Evolutionary conservation across 2,888 invertebrate genomes (phyloP), one percentile per base, ranked within the genome.

Genomic region (Branchipolynoe longqiensis): DNA sequence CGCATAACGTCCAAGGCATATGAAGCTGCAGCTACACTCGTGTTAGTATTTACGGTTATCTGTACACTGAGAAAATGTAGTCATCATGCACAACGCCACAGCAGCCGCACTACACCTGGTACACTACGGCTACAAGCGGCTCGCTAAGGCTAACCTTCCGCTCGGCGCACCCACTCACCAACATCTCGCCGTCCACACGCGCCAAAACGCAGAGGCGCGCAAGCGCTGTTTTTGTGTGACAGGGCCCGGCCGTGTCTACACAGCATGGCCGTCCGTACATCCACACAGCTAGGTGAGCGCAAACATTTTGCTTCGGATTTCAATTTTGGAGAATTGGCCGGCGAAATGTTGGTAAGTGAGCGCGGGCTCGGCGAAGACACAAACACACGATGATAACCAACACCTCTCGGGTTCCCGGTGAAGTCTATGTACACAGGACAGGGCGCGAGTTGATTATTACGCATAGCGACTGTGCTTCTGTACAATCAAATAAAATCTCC

Each of bases 371-470:
- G 78, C 28, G 78, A 54, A 78, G 78, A 48, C 78, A 78, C 78
- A 78, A 54, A 54, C 48, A 78, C 54, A 78, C 54, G 48, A 78
- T 78, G 58, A 82, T 58, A 58, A 82, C 25, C 82, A 82, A 82
- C 82, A 82, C 82, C 82, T 58, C 33, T 58, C 82, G 36, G 58
- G 14, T 82, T 82, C 82, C 82, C 58, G 82, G 54, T 58, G 69
- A 78, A 48, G 25, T 78, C 54, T 82, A 82, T 82, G 56, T 82
- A 82, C 82, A 82, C 82, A 82, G 82, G 82, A 58, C 82, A 58
- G 82, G 82, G 82, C 58, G 36, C n/a, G 31, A 58, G 48, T 82
- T 82, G 82, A 82, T 82, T 73, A 73, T 73, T 78, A 78, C 82
- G 56, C 36, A 31, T 58, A 54, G 56, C 58, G 82, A 82, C 56